phyloP scores from a whole-genome alignment of 2,113 vertebrate species.

The Nothobranchius furzeri region DNA sequence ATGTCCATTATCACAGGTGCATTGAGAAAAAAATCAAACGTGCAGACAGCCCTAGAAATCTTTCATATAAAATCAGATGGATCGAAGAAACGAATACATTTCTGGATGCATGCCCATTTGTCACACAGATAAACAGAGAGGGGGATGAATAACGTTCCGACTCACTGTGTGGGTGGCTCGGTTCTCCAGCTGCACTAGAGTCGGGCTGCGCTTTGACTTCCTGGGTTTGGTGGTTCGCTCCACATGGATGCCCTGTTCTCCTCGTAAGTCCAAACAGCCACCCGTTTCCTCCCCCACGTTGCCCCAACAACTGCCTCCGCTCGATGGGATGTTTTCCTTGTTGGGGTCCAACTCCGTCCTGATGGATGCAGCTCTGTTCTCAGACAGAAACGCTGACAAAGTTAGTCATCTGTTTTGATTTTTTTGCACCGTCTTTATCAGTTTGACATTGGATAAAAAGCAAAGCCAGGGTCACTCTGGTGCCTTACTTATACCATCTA shows the following conservation, averaged over 20 bases:
- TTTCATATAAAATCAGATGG: background rate
- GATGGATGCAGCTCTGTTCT: conserved; percentile 46
- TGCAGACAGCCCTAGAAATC: background rate
- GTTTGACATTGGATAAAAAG: conserved; percentile 7
- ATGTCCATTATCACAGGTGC: background rate
- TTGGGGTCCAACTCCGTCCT: conserved; percentile 78
- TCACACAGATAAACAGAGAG: background rate
- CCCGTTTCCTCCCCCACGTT: conserved; percentile 67
- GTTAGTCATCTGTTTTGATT: conserved; percentile 14
- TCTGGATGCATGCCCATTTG: background rate
- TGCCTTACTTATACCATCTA: conserved; percentile 46
- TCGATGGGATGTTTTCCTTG: conserved; percentile 92
- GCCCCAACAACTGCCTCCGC: conserved; percentile 65
- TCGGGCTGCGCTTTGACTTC: conserved; percentile 83
- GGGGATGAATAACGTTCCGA: conserved; percentile 21
- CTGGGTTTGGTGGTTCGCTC: conserved; percentile 77
- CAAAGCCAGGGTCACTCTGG: conserved; percentile 32
- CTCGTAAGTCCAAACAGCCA: conserved; percentile 63
- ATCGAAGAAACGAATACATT: too few relatives aligned
- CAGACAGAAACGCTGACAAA: conserved; percentile 27
- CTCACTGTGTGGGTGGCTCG: conserved; percentile 85
- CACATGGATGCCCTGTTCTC: conserved; percentile 59
- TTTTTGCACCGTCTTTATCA: conserved; percentile 24
- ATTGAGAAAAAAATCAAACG: background rate
- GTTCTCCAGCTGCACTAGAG: conserved; percentile 82